phyloP scores from a whole-genome alignment of 2,113 vertebrate species.

The Fulica atra region DNA sequence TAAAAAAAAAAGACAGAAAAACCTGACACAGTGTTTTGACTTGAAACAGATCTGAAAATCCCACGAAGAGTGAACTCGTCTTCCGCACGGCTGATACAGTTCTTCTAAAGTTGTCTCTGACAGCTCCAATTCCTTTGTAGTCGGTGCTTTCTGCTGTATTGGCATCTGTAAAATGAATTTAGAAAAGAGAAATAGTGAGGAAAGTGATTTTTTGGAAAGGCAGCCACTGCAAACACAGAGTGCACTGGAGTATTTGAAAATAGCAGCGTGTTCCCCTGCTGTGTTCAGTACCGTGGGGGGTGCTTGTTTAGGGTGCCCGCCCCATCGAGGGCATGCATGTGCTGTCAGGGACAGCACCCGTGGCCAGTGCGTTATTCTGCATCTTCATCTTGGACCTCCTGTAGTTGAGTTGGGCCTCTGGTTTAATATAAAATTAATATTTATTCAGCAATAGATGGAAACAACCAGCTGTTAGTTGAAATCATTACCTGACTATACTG shows the following conservation, averaged over 20 bases:
- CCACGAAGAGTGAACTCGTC: not conserved
- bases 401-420: not conserved
- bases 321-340: not conserved
- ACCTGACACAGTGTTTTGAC: conserved; percentile 22
- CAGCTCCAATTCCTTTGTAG: conserved; percentile 33
- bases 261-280: not conserved
- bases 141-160: conserved; percentile 43
- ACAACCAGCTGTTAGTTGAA: not conserved
- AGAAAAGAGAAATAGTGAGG: not conserved
- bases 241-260: not conserved
- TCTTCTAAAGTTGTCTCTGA: conserved; percentile 33
- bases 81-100: not conserved
- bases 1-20: not conserved
- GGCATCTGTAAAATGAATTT: conserved; percentile 41
- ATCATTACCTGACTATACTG: not conserved
- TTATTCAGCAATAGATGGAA: not conserved
- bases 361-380: not conserved
- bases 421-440: not conserved
- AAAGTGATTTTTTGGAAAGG: not conserved
- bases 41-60: conserved; percentile 55
- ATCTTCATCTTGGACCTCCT: not conserved
- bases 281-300: not conserved
- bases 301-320: not conserved
- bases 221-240: not conserved
- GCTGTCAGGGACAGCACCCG: not conserved